These are phyloP conservation scores for Cheirogaleus major DNA, from an alignment of 2,797 vertebrate genomes.

Conservation along the genomic window DNA sequence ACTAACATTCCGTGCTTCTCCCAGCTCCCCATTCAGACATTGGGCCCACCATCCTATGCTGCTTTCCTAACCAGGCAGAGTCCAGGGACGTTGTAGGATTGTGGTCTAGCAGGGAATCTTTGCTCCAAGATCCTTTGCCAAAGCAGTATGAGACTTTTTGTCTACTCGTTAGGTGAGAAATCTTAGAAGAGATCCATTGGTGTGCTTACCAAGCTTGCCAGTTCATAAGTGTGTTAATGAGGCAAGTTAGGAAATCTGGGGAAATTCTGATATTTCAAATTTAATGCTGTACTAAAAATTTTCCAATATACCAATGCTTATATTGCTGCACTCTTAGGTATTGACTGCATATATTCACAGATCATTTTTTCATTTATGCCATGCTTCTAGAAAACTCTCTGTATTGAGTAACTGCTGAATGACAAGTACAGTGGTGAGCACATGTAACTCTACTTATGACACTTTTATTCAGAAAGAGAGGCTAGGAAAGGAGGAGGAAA, in stretches of 20 bases:
- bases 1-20: not conserved
- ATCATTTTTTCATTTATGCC: not conserved
- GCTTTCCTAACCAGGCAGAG: not conserved
- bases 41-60: not conserved
- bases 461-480: not conserved
- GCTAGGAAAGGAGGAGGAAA: not conserved
- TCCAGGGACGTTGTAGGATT: not conserved
- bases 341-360: not conserved
- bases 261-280: not conserved
- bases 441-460: not conserved
- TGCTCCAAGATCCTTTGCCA: not conserved
- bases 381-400: not conserved
- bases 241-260: not conserved
- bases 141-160: constrained; percentile 6
- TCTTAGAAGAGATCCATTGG: not conserved
- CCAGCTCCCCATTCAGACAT: not conserved
- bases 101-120: not conserved
- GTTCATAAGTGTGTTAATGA: not conserved
- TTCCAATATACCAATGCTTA: not conserved
- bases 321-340: not conserved
- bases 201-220: constrained; percentile 9
- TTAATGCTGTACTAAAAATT: not conserved
- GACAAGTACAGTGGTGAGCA: not conserved
- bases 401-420: not conserved
- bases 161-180: not conserved